Evolutionary conservation across 2,888 invertebrate genomes (phyloP), one percentile per base, ranked within the genome.

Genomic region (Salticus scenicus): DNA sequence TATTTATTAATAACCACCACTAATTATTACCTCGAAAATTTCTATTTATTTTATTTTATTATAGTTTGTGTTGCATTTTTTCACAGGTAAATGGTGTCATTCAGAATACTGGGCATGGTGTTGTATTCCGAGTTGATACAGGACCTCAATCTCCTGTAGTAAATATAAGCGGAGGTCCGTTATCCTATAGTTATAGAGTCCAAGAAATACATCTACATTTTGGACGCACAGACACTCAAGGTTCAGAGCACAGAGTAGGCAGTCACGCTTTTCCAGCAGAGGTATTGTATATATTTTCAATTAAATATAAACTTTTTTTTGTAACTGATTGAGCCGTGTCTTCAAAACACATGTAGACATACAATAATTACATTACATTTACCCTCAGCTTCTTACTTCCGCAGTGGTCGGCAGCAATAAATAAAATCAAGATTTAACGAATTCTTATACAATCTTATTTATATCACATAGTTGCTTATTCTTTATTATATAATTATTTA

Each of bases 221-320:
- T 91, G 98, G 98, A 7, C 93, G 96, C 80, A 95, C 95, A 88
- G 97, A 98, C 92, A 95, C 95, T 90, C 94, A 95, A 89, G 99
- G 99, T 20, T 98, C 98, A 14, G 99, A 99, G 91, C 99, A 99
- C 92, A 96, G 96, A 85, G 96, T 99, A 90, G 97, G 97, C 90
- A 97, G 98, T 88, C 96, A 97, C 90, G 94, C 97, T 79, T 99
- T 99, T 92, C 98, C 99, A 10, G 98, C 98, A 76, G 99, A 99
- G 95, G 98, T 99, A 37, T 92, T 24, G 33, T 41, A 27, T 42
- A 14, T 37, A 20, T 27, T 2, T 24, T 14, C n/a, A 20, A n/a
- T n/a, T n/a, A n/a, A n/a, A n/a, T n/a, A n/a, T n/a, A n/a, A n/a
- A 30, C 14, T 17, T 27, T 64, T 7, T 17, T 7, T 20, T 5